phyloP scores from a whole-genome alignment of 35 echinoderm and acorn worm species.

The Acanthaster planci region DNA sequence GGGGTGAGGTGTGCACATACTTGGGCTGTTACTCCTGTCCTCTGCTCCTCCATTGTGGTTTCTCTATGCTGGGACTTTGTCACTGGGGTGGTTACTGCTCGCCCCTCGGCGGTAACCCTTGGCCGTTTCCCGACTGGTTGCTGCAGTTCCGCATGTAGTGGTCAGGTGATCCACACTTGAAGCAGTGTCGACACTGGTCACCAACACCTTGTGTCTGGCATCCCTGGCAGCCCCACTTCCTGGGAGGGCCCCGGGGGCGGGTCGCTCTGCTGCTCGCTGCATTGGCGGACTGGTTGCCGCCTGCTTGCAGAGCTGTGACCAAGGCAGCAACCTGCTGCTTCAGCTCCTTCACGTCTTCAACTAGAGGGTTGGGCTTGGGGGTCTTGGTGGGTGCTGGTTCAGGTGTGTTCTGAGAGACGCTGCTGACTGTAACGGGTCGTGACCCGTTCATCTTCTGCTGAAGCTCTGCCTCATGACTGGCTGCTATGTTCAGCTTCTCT shows the following conservation, averaged over 20 bases:
- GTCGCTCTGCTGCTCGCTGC: background rate
- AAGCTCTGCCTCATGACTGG: background rate
- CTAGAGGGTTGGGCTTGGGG: background rate
- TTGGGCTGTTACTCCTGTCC: background rate
- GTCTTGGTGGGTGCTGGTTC: too few relatives aligned
- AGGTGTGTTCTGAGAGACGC: too few relatives aligned
- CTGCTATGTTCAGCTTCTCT: constrained; percentile 29
- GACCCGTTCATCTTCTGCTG: background rate
- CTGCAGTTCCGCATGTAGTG: constrained; percentile 11
- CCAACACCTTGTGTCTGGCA: background rate
- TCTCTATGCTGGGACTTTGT: too few relatives aligned
- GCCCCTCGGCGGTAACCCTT: constrained; percentile 33
- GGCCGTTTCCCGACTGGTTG: constrained; percentile 23
- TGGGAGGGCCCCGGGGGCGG: background rate
- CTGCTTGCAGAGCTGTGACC: background rate
- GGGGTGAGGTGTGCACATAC: background rate
- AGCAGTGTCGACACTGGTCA: constrained; percentile 10
- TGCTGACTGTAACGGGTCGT: too few relatives aligned
- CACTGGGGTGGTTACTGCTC: constrained; percentile 29
- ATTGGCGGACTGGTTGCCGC: background rate
- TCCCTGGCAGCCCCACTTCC: background rate
- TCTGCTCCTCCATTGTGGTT: background rate
- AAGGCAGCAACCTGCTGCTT: constrained; percentile 10
- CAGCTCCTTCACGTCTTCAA: constrained; percentile 18
- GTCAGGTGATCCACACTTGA: constrained; percentile 30